Base-by-base conservation (phyloP, 2,888 invertebrate genomes). In the Zygogramma bicolorata region DNA sequence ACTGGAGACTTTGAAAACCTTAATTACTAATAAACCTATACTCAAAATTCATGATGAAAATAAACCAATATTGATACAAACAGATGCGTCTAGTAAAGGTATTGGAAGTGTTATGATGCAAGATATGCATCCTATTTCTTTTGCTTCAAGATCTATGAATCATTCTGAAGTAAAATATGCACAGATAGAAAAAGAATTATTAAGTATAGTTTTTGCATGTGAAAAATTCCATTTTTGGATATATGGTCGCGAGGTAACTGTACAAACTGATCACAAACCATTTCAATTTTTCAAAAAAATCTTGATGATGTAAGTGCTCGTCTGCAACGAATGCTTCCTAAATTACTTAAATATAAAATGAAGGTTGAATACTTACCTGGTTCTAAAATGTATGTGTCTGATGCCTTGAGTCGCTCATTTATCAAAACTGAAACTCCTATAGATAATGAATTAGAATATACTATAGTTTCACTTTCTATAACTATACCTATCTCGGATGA, bases 221-320 rank as follows among this genome's bases (percentile, higher is more conserved):
- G 20, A 66, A 38, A 66, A 53, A 57, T 66, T 58, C 31, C 31
- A 66, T 20, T 57, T 29, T 29, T 66, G 10, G 3, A 10, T 58
- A 13, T 66, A 57, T 53, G 66, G 66, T 13, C 31, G 53, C 63
- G 40, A 71, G 31, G 46, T 67, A 71, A 40, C 29, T 46, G 61
- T 77, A 73, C 22, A 69, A 60, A 74, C 79, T 13, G 81, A 82
- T 58, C 74, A 76, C 20, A 77, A 72, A 40, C 73, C 72, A 70
- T 75, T 10, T 40, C 65, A 6, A 74, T 74, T 49, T 63, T 74
- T 29, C 31, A 61, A 66, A 72, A 76, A 57, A 53, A 66, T 29
- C 7, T 18, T 5, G 22, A 49, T 67, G 65, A 73, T 29, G 59
- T 68, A 8, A 62, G 65, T 46, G 40, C 53, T 22, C 38, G 75